Conservation (phyloP, 2,888 invertebrate species). For the Parnassius orleans region DNA sequence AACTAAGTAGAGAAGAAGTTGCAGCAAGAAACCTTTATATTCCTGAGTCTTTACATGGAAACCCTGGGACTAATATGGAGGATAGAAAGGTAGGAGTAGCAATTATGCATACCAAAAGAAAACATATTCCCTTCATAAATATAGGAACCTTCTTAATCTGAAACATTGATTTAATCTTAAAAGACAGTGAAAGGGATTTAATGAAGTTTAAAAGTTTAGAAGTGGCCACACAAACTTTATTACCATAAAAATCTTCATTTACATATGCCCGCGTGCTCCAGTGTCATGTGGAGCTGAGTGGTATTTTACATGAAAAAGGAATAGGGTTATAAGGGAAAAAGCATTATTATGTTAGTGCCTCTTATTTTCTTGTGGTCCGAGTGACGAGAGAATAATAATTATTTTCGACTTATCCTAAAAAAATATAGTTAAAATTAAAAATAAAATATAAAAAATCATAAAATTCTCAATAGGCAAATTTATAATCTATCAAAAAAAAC, state of each 20-base stretch:
- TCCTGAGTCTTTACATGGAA: too few relatives aligned
- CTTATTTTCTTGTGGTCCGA: slow-evolving; percentile 24
- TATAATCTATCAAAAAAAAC: too few relatives aligned
- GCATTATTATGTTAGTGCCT: slow-evolving; percentile 69
- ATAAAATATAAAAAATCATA: neutral
- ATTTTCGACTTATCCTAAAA: neutral
- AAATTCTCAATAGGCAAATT: too few relatives aligned
- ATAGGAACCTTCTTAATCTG: too few relatives aligned
- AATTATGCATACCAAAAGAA: too few relatives aligned
- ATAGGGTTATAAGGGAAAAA: slow-evolving; percentile 57
- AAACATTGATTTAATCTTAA: too few relatives aligned
- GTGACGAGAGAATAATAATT: neutral
- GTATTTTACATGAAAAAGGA: slow-evolving; percentile 75
- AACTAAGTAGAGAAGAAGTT: too few relatives aligned
- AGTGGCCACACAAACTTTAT: slow-evolving; percentile 12
- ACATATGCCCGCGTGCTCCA: slow-evolving; percentile 35
- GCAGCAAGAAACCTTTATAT: too few relatives aligned
- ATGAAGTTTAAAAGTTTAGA: slow-evolving; percentile 7
- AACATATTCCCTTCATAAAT: too few relatives aligned
- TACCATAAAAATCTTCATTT: slow-evolving; percentile 25
- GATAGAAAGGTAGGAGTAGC: too few relatives aligned
- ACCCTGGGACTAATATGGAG: too few relatives aligned
- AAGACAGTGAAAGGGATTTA: neutral
- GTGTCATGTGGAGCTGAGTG: slow-evolving; percentile 47
- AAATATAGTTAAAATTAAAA: neutral